Percentiles rank a stretch among this genome's conserved stretches.
Evolutionary conservation across 2,797 vertebrate genomes (phyloP).

Genomic region (Glyptemys insculpta): DNA sequence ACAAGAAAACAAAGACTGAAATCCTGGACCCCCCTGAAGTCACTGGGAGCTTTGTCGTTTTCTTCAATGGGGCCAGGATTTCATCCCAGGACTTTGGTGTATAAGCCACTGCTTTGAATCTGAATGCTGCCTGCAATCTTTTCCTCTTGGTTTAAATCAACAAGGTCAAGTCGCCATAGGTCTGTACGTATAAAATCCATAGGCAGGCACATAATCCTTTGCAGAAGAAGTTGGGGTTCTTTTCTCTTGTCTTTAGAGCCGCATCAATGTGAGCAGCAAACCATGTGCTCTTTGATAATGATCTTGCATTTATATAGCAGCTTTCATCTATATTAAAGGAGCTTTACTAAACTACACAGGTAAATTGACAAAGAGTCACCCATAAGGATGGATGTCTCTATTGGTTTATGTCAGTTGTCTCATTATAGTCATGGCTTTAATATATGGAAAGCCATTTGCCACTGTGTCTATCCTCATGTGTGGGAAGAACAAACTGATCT

Average conservation of each 20-base stretch:
- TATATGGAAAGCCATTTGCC: slow-evolving; percentile 59
- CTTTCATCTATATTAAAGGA: slow-evolving; percentile 5
- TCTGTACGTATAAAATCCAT: not conserved
- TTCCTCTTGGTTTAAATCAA: not conserved
- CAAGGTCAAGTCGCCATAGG: not conserved
- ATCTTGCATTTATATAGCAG: not conserved
- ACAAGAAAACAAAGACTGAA: not conserved
- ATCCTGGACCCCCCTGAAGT: not conserved
- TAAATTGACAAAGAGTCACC: slow-evolving; percentile 16
- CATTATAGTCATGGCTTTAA: slow-evolving; percentile 32
- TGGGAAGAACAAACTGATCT: not conserved
- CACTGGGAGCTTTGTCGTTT: not conserved
- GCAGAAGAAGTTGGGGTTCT: not conserved
- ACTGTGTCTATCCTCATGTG: not conserved
- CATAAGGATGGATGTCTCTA: not conserved
- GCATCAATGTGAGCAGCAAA: not conserved
- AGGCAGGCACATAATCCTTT: rapidly evolving
- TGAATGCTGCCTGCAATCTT: not conserved
- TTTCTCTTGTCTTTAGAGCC: not conserved
- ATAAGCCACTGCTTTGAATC: not conserved
- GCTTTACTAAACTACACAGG: not conserved
- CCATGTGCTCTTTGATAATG: slow-evolving; percentile 2
- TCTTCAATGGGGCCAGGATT: not conserved
- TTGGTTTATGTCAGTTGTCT: slow-evolving; percentile 2
- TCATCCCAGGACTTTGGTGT: not conserved